Conservation (phyloP, 2,888 invertebrate genomes). For the Philopedon plagiatum region DNA sequence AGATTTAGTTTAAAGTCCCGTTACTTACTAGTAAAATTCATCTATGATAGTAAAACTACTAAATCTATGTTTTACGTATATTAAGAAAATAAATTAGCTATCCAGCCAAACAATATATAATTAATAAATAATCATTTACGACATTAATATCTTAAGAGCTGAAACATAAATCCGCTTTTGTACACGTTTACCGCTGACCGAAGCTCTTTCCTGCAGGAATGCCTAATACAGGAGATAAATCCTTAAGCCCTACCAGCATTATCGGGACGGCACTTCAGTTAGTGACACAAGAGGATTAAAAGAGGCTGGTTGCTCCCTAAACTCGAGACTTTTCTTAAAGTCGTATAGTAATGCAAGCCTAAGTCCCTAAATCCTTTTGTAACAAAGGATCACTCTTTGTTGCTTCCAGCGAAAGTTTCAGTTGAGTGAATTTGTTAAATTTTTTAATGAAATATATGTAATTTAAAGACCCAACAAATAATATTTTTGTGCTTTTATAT, state of each 20-base stretch:
- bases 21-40: too few relatives aligned
- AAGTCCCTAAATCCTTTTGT: slow-evolving; percentile 9
- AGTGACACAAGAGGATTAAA: slow-evolving; percentile 26
- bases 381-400: slow-evolving; percentile 10
- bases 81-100: too few relatives aligned
- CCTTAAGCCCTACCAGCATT: slow-evolving; percentile 16
- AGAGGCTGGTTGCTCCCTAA: slow-evolving; percentile 8
- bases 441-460: neutral
- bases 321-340: slow-evolving; percentile 18
- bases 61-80: too few relatives aligned
- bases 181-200: neutral
- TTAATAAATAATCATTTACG: too few relatives aligned
- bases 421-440: slow-evolving; percentile 5
- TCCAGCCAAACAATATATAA: too few relatives aligned
- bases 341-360: slow-evolving; percentile 18
- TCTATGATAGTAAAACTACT: too few relatives aligned
- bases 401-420: neutral
- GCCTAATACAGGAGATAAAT: slow-evolving; percentile 7
- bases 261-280: slow-evolving; percentile 21
- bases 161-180: neutral
- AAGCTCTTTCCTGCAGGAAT: neutral
- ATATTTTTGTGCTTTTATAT: too few relatives aligned
- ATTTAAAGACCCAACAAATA: too few relatives aligned
- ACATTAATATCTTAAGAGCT: neutral
- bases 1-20: too few relatives aligned